These are phyloP conservation scores for Sthenelais limicola DNA, from an alignment of 2,888 invertebrate genomes.

Conservation along the genomic window DNA sequence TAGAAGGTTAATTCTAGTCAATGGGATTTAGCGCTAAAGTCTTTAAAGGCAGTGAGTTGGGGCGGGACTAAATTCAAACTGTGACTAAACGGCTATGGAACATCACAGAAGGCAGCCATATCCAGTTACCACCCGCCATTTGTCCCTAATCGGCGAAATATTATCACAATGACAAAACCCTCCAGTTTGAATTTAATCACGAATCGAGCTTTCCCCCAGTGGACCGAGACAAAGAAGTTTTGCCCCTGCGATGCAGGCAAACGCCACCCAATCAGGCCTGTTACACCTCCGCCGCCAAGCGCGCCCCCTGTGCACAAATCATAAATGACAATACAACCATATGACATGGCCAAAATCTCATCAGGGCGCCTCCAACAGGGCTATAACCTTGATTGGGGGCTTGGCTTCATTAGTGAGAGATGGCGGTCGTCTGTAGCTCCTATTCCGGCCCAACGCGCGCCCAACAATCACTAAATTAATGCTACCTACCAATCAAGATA, in stretches of 20 bases:
- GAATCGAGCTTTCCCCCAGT: neutral
- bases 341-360: constrained; percentile 32
- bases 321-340: constrained; percentile 35
- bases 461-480: constrained; percentile 38
- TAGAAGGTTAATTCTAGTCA: too few relatives aligned
- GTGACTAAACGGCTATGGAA: too few relatives aligned
- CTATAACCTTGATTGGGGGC: constrained; percentile 36
- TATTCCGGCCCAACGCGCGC: neutral
- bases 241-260: constrained; percentile 13
- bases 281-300: too few relatives aligned
- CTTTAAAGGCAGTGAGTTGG: too few relatives aligned
- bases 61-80: too few relatives aligned
- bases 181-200: constrained; percentile 35
- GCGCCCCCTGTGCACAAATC: constrained; percentile 29
- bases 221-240: constrained; percentile 7
- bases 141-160: constrained; percentile 28
- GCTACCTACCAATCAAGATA: constrained; percentile 37
- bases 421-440: constrained; percentile 31
- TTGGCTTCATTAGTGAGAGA: constrained; percentile 14
- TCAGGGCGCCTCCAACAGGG: constrained; percentile 13
- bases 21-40: too few relatives aligned
- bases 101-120: constrained; percentile 20
- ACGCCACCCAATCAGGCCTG: constrained; percentile 28
- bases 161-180: constrained; percentile 34
- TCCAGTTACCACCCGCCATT: constrained; percentile 29